Conservation (phyloP, 2,113 vertebrate genomes). For the Thamnaconus septentrionalis region DNA sequence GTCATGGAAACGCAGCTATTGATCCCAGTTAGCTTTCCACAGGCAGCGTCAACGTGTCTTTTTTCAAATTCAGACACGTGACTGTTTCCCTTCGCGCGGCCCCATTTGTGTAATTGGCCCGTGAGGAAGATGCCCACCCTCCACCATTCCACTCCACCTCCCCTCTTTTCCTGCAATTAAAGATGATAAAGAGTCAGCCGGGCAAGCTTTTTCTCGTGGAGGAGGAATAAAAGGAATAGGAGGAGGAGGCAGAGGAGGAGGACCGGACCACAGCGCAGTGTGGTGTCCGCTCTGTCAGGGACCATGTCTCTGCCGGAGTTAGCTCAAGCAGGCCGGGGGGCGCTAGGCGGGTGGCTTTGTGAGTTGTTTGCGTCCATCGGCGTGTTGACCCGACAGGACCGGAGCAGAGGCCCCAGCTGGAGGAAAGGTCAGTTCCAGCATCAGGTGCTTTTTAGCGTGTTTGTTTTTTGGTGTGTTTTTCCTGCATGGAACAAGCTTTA, state of each 20-base stretch:
- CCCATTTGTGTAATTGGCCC: too few species aligned
- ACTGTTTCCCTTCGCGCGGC: too few species aligned
- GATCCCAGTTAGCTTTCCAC: too few species aligned
- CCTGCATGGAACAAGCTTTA: too few species aligned
- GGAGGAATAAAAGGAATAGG: not conserved
- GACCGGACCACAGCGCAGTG: not conserved
- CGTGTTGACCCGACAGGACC: conserved; percentile 26
- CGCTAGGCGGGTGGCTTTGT: conserved; percentile 18
- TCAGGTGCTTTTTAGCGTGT: not conserved
- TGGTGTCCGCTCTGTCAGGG: not conserved
- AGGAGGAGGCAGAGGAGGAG: not conserved
- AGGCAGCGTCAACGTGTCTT: too few species aligned
- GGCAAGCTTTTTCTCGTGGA: too few species aligned
- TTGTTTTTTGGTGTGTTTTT: not conserved
- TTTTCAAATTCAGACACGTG: too few species aligned
- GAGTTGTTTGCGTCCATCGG: conserved; percentile 26
- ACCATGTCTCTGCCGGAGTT: conserved; percentile 49
- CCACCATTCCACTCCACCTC: too few species aligned
- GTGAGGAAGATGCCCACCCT: too few species aligned
- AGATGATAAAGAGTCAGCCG: too few species aligned
- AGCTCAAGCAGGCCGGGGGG: conserved; percentile 29
- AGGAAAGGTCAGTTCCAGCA: conserved; percentile 42
- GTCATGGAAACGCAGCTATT: too few species aligned
- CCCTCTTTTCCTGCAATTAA: too few species aligned
- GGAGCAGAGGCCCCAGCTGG: conserved; percentile 1